These are phyloP conservation scores for Hemiprocne comata DNA, from an alignment of 2,113 vertebrate genomes.

Conservation along the genomic window DNA sequence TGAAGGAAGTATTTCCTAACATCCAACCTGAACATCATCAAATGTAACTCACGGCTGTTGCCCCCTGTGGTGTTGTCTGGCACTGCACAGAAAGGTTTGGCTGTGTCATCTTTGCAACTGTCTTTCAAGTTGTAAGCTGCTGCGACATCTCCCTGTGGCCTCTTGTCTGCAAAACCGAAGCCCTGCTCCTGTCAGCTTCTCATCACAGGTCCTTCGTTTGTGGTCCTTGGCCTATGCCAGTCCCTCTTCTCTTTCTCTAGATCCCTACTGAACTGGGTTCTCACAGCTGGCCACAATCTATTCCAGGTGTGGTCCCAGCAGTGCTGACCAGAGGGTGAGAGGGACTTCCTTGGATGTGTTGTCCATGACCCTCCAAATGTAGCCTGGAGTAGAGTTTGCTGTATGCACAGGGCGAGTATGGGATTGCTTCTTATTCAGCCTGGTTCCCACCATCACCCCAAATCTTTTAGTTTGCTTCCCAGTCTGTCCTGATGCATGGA, in stretches of 20 bases:
- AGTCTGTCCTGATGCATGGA: background rate
- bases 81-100: background rate
- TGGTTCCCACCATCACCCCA: background rate
- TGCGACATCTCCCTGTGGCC: background rate
- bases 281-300: background rate
- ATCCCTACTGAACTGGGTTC: background rate
- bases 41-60: background rate
- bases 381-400: background rate
- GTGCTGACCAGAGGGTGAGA: background rate
- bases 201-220: background rate
- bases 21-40: background rate
- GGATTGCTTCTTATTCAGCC: background rate
- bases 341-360: background rate
- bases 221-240: background rate
- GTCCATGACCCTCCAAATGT: background rate
- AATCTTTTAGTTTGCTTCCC: background rate
- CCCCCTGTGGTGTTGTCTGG: background rate
- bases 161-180: background rate
- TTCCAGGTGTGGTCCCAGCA: background rate
- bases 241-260: background rate
- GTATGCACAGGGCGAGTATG: rapidly evolving
- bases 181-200: background rate
- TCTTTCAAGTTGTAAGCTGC: background rate
- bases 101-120: background rate
- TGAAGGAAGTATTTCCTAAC: background rate